Evolutionary conservation across 2,888 invertebrate genomes (phyloP), one percentile per base, ranked within the genome.

Genomic region (Macaria notata): DNA sequence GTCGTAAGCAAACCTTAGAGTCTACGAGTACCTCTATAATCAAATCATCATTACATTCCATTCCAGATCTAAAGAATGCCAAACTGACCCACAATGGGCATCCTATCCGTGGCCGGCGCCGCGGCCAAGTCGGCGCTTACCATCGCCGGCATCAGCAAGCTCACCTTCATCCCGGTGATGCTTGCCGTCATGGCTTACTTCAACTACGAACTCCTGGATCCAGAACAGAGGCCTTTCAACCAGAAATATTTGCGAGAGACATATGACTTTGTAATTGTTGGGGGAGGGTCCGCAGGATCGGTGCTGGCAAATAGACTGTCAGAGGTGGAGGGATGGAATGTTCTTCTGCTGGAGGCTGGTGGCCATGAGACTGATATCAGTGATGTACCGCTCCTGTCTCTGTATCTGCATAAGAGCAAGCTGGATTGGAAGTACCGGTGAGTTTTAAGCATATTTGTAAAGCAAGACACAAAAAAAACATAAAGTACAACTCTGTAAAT

Each of bases 351-450:
- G 46, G 97, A 97, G 81, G 97, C 97, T 0, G 97, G 97, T 7
- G 97, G 96, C 0, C 96, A 96, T 66, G 97, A 97, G 79, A 96
- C 96, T 0, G 96, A 97, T 75, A 95, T 97, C 48, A 95, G 96
- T 0, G 97, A 97, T 78, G 97, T 97, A 3, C 97, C 97, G 0
- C 92, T 97, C 49, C 84, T 97, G n/a, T 97, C 97, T 44, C 81
- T 97, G 46, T 98, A 96, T 81, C 92, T 98, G 73, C 98, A 98
- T 83, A 96, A 97, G 73, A 97, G 97, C 79, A 96, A 96, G 90
- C 80, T 97, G 72, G 98, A 98, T 82, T 98, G 98, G 98, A 96
- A 96, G 73, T 98, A 97, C 85, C 93, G 95, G 94, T 95, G 77
- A 78, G 79, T 70, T 47, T 47, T 29, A 7, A 33, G 31, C 29